These are phyloP conservation scores for Zeuzera pyrina DNA, from an alignment of 2,888 invertebrate genomes.

Conservation along the genomic window DNA sequence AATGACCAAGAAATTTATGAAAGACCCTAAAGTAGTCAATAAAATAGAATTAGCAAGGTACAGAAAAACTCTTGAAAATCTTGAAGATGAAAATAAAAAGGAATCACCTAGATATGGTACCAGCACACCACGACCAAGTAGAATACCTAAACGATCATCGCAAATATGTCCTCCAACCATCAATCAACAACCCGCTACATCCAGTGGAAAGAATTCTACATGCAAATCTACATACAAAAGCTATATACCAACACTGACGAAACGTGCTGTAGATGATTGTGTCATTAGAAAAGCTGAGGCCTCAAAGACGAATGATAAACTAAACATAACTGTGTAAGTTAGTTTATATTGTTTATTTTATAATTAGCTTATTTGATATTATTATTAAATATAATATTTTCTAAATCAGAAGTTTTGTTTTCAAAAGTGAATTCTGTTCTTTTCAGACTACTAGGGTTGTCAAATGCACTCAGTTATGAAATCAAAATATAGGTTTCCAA, in stretches of 20 bases:
- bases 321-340: constrained; percentile 28
- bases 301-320: constrained; percentile 14
- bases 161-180: constrained; percentile 8
- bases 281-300: constrained; percentile 9
- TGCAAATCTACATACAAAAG: constrained; percentile 13
- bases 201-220: background rate
- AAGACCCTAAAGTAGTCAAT: too few species aligned
- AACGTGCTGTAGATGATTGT: constrained; percentile 25
- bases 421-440: background rate
- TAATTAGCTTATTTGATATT: constrained; percentile 22
- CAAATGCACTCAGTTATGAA: too few species aligned
- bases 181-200: background rate
- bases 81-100: background rate
- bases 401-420: background rate
- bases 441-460: too few species aligned
- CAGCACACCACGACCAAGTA: constrained; percentile 22
- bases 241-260: constrained; percentile 27
- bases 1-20: too few species aligned
- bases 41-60: too few species aligned
- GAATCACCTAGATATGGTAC: constrained; percentile 5
- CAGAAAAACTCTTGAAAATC: background rate
- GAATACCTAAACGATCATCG: constrained; percentile 28
- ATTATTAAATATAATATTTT: constrained; percentile 10
- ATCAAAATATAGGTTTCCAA: too few species aligned
- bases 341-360: constrained; percentile 11